Conservation (phyloP, 2,113 vertebrate genomes). For the Cromileptes altivelis region DNA sequence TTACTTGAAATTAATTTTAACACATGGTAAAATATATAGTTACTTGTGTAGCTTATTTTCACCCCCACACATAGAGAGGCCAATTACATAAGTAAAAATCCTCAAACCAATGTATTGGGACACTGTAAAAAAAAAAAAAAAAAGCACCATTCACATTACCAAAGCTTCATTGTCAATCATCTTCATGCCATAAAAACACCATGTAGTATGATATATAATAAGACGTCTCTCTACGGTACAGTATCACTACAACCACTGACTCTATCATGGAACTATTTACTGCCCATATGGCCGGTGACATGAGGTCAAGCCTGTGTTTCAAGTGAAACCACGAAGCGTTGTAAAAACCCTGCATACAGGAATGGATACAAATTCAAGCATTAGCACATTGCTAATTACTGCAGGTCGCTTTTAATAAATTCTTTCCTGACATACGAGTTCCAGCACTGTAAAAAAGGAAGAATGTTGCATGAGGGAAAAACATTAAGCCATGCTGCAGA, state of each 20-base stretch:
- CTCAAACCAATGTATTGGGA: neutral
- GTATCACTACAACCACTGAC: constrained; percentile 69
- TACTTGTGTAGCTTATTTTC: neutral
- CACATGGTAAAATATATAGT: neutral
- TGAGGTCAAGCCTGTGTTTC: constrained; percentile 80
- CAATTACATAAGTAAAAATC: neutral
- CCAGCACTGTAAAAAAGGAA: constrained; percentile 64
- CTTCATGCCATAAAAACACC: constrained; percentile 32
- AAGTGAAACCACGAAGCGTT: constrained; percentile 77
- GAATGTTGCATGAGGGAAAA: constrained; percentile 62
- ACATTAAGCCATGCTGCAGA: constrained; percentile 56
- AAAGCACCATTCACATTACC: neutral
- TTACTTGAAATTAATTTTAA: neutral
- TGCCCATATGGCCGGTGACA: constrained; percentile 83
- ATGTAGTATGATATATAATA: constrained; percentile 14
- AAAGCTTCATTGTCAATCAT: constrained; percentile 24
- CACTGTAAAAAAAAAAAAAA: constrained; percentile 21
- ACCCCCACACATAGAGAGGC: neutral
- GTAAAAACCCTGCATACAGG: constrained; percentile 76
- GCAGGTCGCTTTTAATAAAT: constrained; percentile 73
- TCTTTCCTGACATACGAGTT: constrained; percentile 75
- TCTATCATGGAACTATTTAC: constrained; percentile 82
- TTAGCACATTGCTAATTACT: constrained; percentile 82
- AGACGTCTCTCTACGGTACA: constrained; percentile 44
- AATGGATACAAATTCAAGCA: constrained; percentile 80